phyloP scores from a whole-genome alignment of 1,140 invertebrate species.

The Drosophila sucinea region DNA sequence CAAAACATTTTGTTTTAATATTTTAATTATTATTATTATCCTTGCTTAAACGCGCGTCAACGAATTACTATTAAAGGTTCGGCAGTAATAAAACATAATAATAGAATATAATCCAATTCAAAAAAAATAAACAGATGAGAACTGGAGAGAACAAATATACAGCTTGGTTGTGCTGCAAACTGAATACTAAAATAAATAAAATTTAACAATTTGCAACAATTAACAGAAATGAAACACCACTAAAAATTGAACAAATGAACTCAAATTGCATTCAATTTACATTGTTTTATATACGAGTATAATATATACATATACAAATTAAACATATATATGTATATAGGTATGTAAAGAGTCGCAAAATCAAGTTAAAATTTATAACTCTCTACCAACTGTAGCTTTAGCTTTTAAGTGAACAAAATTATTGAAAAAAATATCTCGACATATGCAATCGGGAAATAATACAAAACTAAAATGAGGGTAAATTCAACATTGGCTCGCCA shows the following conservation, averaged over 20 bases:
- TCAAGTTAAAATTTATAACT: conserved; percentile 49
- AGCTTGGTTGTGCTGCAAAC: conserved; percentile 76
- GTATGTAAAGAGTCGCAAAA: conserved; percentile 8
- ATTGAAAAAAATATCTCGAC: background rate
- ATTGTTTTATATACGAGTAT: conserved; percentile 3
- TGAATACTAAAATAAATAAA: conserved; percentile 44
- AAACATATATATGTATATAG: background rate
- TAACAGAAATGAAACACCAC: conserved; percentile 11
- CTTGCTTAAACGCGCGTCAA: conserved; percentile 27
- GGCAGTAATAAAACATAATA: background rate
- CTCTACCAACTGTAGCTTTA: conserved; percentile 76
- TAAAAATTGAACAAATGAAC: conserved; percentile 11
- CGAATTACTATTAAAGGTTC: conserved; percentile 35
- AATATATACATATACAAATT: background rate
- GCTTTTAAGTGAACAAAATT: conserved; percentile 48
- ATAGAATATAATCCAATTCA: background rate
- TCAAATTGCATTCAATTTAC: conserved; percentile 10
- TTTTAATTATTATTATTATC: background rate
- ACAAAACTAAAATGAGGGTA: background rate
- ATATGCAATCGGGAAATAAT: background rate
- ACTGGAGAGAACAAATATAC: conserved; percentile 36
- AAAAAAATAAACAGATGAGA: background rate
- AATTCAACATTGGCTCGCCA: background rate
- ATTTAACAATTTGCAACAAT: conserved; percentile 19
- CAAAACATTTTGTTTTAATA: background rate